These are phyloP conservation scores for Coboldia fuscipes DNA, from an alignment of 1,140 invertebrate genomes.

Conservation along the genomic window DNA sequence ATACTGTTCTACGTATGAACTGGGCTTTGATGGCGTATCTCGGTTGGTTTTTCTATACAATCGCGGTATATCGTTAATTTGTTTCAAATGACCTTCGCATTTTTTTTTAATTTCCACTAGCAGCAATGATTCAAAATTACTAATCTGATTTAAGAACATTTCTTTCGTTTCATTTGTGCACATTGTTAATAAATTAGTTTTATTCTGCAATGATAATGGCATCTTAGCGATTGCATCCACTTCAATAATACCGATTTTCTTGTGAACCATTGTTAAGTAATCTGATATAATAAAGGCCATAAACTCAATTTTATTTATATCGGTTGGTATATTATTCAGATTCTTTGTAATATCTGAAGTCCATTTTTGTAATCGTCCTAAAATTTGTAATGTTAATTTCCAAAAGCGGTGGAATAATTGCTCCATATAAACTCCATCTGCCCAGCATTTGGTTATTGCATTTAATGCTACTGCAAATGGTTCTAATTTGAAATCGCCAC, in stretches of 20 bases:
- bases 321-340: conserved; percentile 6
- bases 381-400: conserved; percentile 64
- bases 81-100: conserved; percentile 34
- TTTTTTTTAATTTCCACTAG: conserved; percentile 30
- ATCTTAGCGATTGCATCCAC: conserved; percentile 2
- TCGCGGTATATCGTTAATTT: conserved; percentile 78
- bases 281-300: conserved; percentile 13
- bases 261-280: conserved; percentile 9
- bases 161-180: conserved; percentile 26
- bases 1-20: conserved; percentile 51
- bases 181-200: conserved; percentile 11
- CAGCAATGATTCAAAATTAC: conserved; percentile 29
- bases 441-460: conserved; percentile 42
- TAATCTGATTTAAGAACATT: conserved; percentile 24
- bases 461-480: conserved; percentile 11
- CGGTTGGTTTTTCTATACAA: conserved; percentile 83
- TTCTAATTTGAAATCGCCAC: conserved; percentile 4
- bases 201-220: not conserved
- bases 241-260: conserved; percentile 9
- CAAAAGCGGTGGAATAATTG: conserved; percentile 64
- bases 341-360: conserved; percentile 19
- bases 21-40: conserved; percentile 56
- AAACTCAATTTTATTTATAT: conserved; percentile 9
- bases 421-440: conserved; percentile 44
- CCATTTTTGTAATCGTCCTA: conserved; percentile 56